phyloP scores from a whole-genome alignment of 2,113 vertebrate genomes.

The Barbus barbus region DNA sequence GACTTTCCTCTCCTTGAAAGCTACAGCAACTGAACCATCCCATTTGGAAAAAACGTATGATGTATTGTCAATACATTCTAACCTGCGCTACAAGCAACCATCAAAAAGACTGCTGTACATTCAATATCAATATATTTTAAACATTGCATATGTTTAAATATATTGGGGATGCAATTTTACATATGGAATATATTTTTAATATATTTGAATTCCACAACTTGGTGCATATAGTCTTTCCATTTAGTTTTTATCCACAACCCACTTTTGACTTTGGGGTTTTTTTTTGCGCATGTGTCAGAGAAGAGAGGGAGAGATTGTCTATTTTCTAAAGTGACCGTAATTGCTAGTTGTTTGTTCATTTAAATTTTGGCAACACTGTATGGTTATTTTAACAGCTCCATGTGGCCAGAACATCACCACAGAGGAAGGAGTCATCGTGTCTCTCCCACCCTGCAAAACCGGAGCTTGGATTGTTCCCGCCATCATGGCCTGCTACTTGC shows the following conservation, averaged over 20 bases:
- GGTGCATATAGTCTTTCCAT: constrained; percentile 64
- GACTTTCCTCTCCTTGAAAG: constrained; percentile 72
- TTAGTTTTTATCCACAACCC: constrained; percentile 54
- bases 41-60: constrained; percentile 78
- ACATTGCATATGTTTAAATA: constrained; percentile 78
- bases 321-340: neutral
- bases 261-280: constrained; percentile 54
- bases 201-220: constrained; percentile 67
- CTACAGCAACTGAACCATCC: constrained; percentile 83
- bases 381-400: constrained; percentile 79
- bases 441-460: constrained; percentile 93
- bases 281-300: constrained; percentile 22
- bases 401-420: constrained; percentile 96
- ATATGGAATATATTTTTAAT: constrained; percentile 64
- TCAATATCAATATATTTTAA: constrained; percentile 79
- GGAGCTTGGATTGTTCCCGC: constrained; percentile 98
- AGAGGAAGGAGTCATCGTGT: constrained; percentile 87
- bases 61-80: constrained; percentile 73
- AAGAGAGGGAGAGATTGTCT: constrained; percentile 23
- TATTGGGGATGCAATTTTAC: constrained; percentile 73
- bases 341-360: neutral
- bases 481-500: constrained; percentile 98
- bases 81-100: constrained; percentile 62
- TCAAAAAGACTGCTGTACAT: constrained; percentile 66
- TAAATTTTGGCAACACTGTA: neutral